phyloP scores from a whole-genome alignment of 2,888 invertebrate species.

The Orthosia gothica region DNA sequence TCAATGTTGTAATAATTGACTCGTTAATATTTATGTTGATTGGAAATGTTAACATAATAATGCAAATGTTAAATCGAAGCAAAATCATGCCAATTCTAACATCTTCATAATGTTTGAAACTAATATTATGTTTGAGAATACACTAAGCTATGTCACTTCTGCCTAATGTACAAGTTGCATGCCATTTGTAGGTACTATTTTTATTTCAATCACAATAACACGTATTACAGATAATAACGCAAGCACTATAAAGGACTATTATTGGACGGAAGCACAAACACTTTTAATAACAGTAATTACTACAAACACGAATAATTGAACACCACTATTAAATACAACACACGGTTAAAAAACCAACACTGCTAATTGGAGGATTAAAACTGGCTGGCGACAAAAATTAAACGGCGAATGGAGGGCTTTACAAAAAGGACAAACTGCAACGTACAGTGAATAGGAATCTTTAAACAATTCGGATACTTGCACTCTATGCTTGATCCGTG shows the following conservation, averaged over 20 bases:
- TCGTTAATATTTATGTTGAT: constrained; percentile 43
- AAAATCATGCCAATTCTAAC: constrained; percentile 8
- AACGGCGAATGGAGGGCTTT: constrained; percentile 15
- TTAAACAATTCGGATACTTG: constrained; percentile 81
- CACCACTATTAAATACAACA: constrained; percentile 49
- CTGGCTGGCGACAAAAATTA: constrained; percentile 12
- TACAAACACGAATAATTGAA: constrained; percentile 30
- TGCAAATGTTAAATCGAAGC: not conserved
- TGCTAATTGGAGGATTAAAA: constrained; percentile 22
- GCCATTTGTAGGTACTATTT: not conserved
- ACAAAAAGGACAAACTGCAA: constrained; percentile 23
- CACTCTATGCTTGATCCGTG: constrained; percentile 85
- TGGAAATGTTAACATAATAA: constrained; percentile 23
- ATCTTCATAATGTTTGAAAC: not conserved
- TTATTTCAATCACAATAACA: not conserved
- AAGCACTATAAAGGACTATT: constrained; percentile 21
- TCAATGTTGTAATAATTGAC: constrained; percentile 53
- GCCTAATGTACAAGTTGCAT: not conserved
- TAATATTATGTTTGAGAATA: not conserved
- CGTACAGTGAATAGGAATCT: constrained; percentile 17
- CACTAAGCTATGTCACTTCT: not conserved
- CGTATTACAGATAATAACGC: not conserved
- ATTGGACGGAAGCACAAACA: constrained; percentile 47
- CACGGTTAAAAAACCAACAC: constrained; percentile 32
- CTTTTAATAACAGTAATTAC: constrained; percentile 41